phyloP scores from a whole-genome alignment of 2,888 invertebrate species.

The Phania funesta region DNA sequence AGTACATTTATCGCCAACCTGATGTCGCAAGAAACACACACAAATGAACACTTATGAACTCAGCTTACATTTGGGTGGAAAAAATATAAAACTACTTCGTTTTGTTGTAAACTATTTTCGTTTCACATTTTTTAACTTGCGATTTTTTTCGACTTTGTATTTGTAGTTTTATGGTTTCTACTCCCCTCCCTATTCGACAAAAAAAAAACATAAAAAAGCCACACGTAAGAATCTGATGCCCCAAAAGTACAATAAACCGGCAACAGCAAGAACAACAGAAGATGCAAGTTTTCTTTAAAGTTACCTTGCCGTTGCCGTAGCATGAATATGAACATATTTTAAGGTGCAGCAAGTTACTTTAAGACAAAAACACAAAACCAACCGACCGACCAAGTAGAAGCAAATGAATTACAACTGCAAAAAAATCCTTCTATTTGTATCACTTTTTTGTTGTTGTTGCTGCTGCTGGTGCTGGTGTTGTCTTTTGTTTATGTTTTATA shows the following conservation, averaged over 20 bases:
- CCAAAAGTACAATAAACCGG: constrained; percentile 54
- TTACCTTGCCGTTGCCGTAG: constrained; percentile 21
- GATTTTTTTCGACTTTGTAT: not conserved
- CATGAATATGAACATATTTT: constrained; percentile 51
- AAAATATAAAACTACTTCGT: constrained; percentile 8
- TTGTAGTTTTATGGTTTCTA: constrained; percentile 7
- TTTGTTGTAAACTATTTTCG: constrained; percentile 58
- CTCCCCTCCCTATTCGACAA: constrained; percentile 11
- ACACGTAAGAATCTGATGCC: constrained; percentile 56
- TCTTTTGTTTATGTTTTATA: constrained; percentile 47
- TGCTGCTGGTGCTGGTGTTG: not conserved
- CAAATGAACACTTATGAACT: not conserved
- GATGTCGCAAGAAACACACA: constrained; percentile 26
- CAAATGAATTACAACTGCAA: constrained; percentile 26
- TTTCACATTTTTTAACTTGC: constrained; percentile 41
- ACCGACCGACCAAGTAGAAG: constrained; percentile 27
- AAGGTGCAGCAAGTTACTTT: constrained; percentile 61
- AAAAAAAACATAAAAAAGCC: constrained; percentile 22
- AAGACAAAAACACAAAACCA: constrained; percentile 41
- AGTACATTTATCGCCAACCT: constrained; percentile 46
- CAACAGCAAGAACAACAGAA: constrained; percentile 1
- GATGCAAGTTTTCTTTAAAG: constrained; percentile 47
- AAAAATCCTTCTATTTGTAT: constrained; percentile 23
- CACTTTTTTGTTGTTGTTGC: constrained; percentile 27
- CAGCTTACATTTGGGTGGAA: constrained; percentile 17